Percentiles rank a stretch among this genome's conserved stretches.
Evolutionary conservation across 2,113 vertebrate species (phyloP).

Genomic region (Saguinus imperator): DNA sequence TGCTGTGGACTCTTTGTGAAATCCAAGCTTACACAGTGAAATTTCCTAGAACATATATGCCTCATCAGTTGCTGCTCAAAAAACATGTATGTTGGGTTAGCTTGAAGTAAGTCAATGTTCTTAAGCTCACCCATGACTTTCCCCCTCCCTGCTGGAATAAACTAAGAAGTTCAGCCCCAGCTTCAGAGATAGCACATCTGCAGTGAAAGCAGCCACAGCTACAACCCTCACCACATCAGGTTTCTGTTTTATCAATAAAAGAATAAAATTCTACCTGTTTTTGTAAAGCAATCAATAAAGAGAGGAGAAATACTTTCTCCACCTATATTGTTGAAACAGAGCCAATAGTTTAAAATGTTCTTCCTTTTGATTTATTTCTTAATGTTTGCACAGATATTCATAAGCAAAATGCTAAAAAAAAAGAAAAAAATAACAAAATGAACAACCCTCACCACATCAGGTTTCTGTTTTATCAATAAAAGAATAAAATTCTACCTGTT

Average conservation of each 20-base stretch:
- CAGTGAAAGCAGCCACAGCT: neutral
- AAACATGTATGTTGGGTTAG: neutral
- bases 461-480: neutral
- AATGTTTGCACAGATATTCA: neutral
- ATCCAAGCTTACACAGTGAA: neutral
- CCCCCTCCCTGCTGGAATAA: neutral
- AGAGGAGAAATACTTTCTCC: neutral
- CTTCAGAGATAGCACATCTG: fast-evolving
- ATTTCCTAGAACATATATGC: fast-evolving
- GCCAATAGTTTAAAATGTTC: neutral
- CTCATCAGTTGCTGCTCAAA: neutral
- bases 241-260: neutral
- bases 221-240: neutral
- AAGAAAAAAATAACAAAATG: no score
- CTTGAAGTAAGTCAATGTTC: neutral
- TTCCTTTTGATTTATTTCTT: neutral
- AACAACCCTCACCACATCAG: neutral
- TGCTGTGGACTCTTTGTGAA: neutral
- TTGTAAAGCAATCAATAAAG: neutral
- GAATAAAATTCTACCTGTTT: neutral
- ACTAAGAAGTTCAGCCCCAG: neutral
- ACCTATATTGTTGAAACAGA: neutral
- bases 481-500: neutral
- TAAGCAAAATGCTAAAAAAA: neutral
- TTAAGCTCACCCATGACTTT: neutral